Base-by-base conservation (phyloP, 2,888 invertebrate genomes). In the Drosophila peninsularis region DNA sequence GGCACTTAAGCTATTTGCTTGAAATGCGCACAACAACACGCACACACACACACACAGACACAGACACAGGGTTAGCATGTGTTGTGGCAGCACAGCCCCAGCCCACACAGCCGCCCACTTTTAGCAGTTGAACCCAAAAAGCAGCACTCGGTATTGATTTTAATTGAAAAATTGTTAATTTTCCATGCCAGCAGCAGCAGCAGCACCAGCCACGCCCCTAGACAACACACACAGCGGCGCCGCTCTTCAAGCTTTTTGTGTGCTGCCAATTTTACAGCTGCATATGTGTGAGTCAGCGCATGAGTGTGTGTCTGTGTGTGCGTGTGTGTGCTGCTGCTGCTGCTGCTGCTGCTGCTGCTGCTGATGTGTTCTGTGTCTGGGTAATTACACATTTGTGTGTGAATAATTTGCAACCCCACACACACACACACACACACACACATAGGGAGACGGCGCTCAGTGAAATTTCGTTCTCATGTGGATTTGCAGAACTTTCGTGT, bases 161-260 rank as follows among this genome's bases (percentile, higher is more conserved):
- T 91, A 91, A 91, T 91, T 91, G 91, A 90, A 91, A 92, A 92
- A 92, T 92, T 92, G 92, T 91, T 91, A 92, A 92, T 92, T 92
- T 92, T 90, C 91, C 85, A 90, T 80, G 89, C 82, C 80, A 80
- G 74, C 75, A 79, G 56, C 75, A 77, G 66, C 73, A 75, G 67
- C 74, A 76, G 66, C 74, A 76, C 62, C 74, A 73, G 53, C 85
- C 71, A 80, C 75, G 64, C 70, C 75, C 79, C 57, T 70, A 45
- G 55, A 47, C 54, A 45, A 41, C 55, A 55, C 55, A 39, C 60
- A 36, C 62, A 17, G 21, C 55, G 55, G 13, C 58, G 55, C 44
- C 61, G 50, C 81, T 64, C 62, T 73, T 63, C 57, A 77, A 78
- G 71, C 75, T 84, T 89, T 83, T 68, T 65, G 44, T 71, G 56